These are phyloP conservation scores for Archocentrus centrarchus DNA, from an alignment of 2,113 vertebrate genomes.

Conservation along the genomic window DNA sequence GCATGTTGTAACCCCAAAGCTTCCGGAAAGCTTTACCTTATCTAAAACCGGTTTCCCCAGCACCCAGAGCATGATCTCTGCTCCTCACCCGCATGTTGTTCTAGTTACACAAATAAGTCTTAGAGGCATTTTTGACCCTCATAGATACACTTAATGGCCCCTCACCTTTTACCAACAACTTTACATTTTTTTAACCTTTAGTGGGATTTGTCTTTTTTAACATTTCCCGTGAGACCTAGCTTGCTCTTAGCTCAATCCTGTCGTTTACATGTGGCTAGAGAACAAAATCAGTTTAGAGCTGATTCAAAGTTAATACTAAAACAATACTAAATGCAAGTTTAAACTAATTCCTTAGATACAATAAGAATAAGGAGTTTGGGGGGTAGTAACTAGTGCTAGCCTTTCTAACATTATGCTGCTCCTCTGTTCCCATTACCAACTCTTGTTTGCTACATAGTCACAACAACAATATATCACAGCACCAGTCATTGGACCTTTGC, in stretches of 20 bases:
- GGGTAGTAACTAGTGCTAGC: not conserved
- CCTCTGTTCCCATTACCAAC: not conserved
- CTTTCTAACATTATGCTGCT: not conserved
- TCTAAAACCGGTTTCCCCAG: not conserved
- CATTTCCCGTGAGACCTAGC: not conserved
- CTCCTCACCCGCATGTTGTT: constrained; percentile 24
- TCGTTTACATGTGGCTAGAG: not conserved
- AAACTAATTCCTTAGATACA: not conserved
- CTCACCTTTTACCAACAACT: not conserved
- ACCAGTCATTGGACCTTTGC: not conserved
- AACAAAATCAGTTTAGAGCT: not conserved
- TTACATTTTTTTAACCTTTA: not conserved
- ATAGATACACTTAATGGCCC: not conserved
- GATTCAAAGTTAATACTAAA: not conserved
- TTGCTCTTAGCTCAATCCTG: not conserved
- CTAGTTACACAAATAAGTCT: constrained; percentile 20
- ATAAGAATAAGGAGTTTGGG: no score
- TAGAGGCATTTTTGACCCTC: constrained; percentile 7
- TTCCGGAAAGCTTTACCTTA: constrained; percentile 13
- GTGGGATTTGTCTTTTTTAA: not conserved
- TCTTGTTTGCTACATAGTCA: not conserved
- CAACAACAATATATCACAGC: not conserved
- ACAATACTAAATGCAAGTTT: not conserved
- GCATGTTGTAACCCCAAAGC: constrained; percentile 47
- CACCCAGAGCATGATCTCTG: constrained; percentile 45